Conservation (phyloP, 2,888 invertebrate species). For the Cryptus armator region DNA sequence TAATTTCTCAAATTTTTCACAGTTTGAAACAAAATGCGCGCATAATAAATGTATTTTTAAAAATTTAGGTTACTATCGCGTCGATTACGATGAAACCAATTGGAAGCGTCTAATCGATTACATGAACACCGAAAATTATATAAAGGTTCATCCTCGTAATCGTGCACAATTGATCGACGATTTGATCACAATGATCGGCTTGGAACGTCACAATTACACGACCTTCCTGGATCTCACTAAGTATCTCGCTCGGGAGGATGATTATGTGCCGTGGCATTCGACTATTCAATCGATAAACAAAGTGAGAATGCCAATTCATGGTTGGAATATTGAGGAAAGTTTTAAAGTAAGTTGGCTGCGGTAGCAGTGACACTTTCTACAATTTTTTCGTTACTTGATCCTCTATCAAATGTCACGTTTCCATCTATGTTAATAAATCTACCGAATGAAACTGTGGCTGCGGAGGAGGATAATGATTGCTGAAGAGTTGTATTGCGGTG, state of each 20-base stretch:
- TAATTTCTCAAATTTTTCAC: not conserved
- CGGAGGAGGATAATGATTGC: too few relatives aligned
- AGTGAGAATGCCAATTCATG: too few relatives aligned
- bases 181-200: constrained; percentile 86
- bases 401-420: too few relatives aligned
- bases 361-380: too few relatives aligned
- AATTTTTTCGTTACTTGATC: too few relatives aligned
- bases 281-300: too few relatives aligned
- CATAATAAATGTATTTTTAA: not conserved
- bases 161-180: constrained; percentile 93
- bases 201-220: constrained; percentile 79
- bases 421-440: too few relatives aligned
- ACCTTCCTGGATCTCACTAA: constrained; percentile 86
- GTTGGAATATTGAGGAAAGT: too few relatives aligned
- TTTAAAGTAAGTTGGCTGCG: too few relatives aligned
- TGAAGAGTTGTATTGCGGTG: too few relatives aligned
- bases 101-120: constrained; percentile 88
- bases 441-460: too few relatives aligned
- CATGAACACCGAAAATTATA: constrained; percentile 84
- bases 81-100: constrained; percentile 89
- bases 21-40: not conserved
- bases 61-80: constrained; percentile 78
- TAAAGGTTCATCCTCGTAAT: constrained; percentile 88
- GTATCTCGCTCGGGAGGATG: constrained; percentile 88
- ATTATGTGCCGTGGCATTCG: constrained; percentile 89